Percentiles rank a stretch among this genome's conserved stretches.
Evolutionary conservation across 2,797 vertebrate species (phyloP).

Genomic region (Streptopelia turtur): DNA sequence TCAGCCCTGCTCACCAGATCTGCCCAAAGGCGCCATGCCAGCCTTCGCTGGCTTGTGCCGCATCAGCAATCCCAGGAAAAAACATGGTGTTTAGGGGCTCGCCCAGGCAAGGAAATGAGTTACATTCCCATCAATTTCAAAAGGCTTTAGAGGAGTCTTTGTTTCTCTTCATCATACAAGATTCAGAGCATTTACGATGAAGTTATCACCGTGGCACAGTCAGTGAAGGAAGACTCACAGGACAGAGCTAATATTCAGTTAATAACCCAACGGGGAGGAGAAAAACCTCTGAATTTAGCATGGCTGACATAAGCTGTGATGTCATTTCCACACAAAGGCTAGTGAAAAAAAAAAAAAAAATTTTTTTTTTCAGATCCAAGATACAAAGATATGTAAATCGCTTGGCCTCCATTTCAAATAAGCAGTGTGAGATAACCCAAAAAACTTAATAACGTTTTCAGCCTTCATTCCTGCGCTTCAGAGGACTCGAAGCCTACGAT

Average conservation of each 20-base stretch:
- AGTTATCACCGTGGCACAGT: neutral
- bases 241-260: neutral
- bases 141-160: neutral
- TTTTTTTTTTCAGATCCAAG: constrained; percentile 31
- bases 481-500: neutral
- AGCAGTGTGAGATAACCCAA: constrained; percentile 14
- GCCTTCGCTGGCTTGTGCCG: fast-evolving
- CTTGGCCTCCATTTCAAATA: constrained; percentile 42
- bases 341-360: no score
- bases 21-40: fast-evolving
- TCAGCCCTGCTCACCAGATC: neutral
- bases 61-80: neutral
- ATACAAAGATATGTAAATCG: neutral
- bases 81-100: fast-evolving
- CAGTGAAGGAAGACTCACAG: neutral
- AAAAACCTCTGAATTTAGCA: constrained; percentile 24
- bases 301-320: constrained; percentile 42
- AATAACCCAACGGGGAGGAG: neutral
- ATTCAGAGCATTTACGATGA: neutral
- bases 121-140: neutral
- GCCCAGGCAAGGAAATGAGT: neutral
- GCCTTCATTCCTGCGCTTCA: neutral
- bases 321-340: constrained; percentile 43
- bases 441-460: neutral
- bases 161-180: neutral